Evolutionary conservation across 2,797 vertebrate genomes (phyloP).

Genomic region (Myotis daubentonii): DNA sequence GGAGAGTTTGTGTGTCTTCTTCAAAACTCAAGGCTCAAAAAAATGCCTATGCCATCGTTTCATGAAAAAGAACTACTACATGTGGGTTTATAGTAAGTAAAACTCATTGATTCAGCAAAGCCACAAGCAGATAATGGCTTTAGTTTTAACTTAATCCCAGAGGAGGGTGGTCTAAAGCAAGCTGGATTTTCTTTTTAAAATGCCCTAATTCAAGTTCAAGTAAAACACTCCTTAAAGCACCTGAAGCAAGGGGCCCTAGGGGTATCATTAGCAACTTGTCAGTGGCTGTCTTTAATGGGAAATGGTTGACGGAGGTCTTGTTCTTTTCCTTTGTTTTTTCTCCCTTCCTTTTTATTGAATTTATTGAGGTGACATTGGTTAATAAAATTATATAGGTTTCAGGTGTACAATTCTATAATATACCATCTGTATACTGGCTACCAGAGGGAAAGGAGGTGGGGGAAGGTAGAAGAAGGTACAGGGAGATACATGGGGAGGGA

Average conservation of each 20-base stretch:
- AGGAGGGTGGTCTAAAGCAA: constrained; percentile 47
- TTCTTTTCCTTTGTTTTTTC: not conserved
- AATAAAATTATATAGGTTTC: not conserved
- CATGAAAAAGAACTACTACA: constrained; percentile 54
- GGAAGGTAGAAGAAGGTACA: not conserved
- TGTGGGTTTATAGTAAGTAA: constrained; percentile 53
- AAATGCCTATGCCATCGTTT: constrained; percentile 40
- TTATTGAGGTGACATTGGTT: not conserved
- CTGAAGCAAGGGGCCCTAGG: not conserved
- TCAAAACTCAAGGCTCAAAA: constrained; percentile 50
- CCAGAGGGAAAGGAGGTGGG: not conserved
- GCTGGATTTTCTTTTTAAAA: constrained; percentile 48
- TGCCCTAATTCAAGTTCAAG: constrained; percentile 57
- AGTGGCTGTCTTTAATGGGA: not conserved
- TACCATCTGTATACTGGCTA: not conserved
- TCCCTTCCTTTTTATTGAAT: not conserved
- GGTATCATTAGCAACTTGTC: constrained; percentile 33
- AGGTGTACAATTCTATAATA: not conserved
- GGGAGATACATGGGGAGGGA: not conserved
- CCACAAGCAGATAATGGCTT: constrained; percentile 65
- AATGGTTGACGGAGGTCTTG: not conserved
- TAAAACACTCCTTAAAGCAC: constrained; percentile 44
- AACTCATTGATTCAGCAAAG: constrained; percentile 74
- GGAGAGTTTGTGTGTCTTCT: not conserved
- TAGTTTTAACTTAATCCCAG: constrained; percentile 60